Evolutionary conservation across 2,113 vertebrate species (phyloP), one percentile per base, ranked within the genome.

Genomic region (Carollia perspicillata): DNA sequence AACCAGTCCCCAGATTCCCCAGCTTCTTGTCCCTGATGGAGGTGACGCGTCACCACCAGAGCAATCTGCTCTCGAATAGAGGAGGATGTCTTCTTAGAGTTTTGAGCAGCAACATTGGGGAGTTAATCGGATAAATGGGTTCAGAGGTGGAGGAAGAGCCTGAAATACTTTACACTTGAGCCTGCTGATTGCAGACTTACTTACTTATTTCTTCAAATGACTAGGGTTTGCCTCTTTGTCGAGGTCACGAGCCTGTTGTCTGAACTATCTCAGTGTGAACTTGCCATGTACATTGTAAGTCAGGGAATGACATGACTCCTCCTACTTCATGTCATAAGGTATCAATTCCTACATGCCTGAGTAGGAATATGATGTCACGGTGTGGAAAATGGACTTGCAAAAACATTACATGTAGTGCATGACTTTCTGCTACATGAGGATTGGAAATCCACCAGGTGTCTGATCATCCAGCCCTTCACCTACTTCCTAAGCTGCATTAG

Each of bases 41-140:
- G 0, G 1, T 98, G 98, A 97, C 96, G 95, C 97, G 98, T 98
- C 94, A 88, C 0, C 0, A 98, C 97, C 97, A 98, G 90, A 95
- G 97, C 98, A 80, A 90, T 98, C 98, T 98, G 96, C 98, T 97
- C 90, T 79, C 65, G 51, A 97, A 87, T 80, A 95, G 93, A 96
- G 23, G 0, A 47, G 23, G 0, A 47, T 81, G 42, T 44, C 35
- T 86, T 97, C 96, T 96, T 97, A 90, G 68, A 95, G 92, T 89
- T 65, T 93, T 81, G 81, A 93, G 81, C 16, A 63, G 90, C 97
- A 80, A 68, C 51, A 30, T 42, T 68, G 37, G 8, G 74, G 68
- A 12, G 78, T 94, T 97, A 98, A 98, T 97, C 97, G 97, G 96
- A 85, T 95, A 97, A 75, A 49, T 65, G 4, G 78, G 85, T 96